Base-by-base conservation (phyloP, 2,113 vertebrate genomes). In the Zosterops borbonicus region DNA sequence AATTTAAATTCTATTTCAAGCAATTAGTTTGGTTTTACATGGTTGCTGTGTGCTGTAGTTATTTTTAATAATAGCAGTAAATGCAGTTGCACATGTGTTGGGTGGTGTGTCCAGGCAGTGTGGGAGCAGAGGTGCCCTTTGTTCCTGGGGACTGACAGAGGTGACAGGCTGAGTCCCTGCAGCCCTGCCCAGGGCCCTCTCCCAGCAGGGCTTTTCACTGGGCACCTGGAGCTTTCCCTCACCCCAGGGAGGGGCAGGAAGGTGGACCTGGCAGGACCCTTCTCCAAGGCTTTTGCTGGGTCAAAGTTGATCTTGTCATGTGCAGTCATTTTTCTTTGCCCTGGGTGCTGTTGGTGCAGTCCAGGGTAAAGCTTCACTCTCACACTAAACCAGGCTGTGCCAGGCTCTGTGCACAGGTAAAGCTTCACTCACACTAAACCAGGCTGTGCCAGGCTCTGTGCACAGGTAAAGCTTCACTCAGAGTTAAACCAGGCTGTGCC, bases 11-110 rank as follows among this genome's bases (percentile, higher is more conserved):
- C 37, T 37, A 2, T 63, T 83, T 64, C 16, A 37, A 65, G 47
- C 35, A 70, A 74, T 94, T 92, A 87, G 87, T 60, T 79, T 29
- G 52, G 88, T 92, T 95, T 90, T 76, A 68, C 33, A 17, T n/a
- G 64, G 55, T 20, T 52, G 35, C 39, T 49, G 60, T 52, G 11
- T 50, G 55, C 62, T 95, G 4, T 41, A 14, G 69, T 12, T 68
- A 35, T 21, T 85, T 94, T 27, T 47, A 63, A 46, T 50, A 28
- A 20, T 6, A 24, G 49, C 23, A 62, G 12, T 64, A 39, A 75
- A 52, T 44, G 3, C 41, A 4, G 27, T 21, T 24, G 42, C 39
- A 13, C 16, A 25, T 17, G 8, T 9, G n/a, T 9, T 21, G 33
- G 20, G 0, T 27, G 74, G 25, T 35, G 31, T 41, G 63, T 80